These are phyloP conservation scores for Sternotherus odoratus DNA, from an alignment of 2,797 vertebrate genomes.

Conservation along the genomic window DNA sequence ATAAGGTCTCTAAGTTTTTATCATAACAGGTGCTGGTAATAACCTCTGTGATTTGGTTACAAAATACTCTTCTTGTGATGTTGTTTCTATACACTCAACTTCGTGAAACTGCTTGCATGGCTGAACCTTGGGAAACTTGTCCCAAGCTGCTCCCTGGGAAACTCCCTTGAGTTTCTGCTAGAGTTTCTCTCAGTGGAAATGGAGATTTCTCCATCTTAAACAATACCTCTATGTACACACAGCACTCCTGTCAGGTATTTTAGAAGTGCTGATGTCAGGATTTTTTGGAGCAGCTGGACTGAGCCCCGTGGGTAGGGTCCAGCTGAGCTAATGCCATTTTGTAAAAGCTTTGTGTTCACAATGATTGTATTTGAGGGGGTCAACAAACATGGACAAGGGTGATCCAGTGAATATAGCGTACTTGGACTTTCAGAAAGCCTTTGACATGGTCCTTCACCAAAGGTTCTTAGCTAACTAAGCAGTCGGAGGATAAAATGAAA, in stretches of 20 bases:
- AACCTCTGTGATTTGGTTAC: background rate
- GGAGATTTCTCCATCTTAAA: background rate
- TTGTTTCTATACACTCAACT: no score
- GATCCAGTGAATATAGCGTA: no score
- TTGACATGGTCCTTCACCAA: no score
- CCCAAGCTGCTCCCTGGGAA: background rate
- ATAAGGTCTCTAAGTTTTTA: background rate
- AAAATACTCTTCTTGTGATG: background rate
- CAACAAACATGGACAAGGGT: no score
- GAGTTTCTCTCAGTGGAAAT: background rate
- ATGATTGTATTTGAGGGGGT: no score
- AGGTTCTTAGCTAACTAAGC: no score
- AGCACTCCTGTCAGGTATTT: background rate
- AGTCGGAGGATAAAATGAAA: no score
- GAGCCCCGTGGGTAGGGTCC: no score
- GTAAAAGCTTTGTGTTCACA: no score
- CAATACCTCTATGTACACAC: background rate
- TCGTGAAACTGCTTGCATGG: background rate
- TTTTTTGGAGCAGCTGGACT: background rate
- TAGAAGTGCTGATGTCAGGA: background rate
- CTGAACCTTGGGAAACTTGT: background rate
- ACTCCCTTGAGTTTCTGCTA: background rate
- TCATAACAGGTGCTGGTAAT: background rate
- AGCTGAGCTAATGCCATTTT: no score
- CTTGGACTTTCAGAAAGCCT: no score